phyloP scores from a whole-genome alignment of 2,113 vertebrate genomes.

The Perca schrenkii region DNA sequence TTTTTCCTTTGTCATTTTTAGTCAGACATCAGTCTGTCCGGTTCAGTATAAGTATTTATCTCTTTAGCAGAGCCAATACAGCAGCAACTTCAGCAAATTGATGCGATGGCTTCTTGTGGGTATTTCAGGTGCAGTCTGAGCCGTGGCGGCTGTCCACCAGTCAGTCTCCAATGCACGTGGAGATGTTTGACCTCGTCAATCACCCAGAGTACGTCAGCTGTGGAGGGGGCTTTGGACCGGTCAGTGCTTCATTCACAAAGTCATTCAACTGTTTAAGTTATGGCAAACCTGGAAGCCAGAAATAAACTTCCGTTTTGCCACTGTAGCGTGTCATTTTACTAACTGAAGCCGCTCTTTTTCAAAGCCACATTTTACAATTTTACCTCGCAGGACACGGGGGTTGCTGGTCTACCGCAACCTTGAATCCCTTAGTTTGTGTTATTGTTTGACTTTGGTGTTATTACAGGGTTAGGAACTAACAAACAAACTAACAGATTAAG shows the following conservation, averaged over 20 bases:
- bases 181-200: conserved; percentile 89
- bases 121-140: conserved; percentile 88
- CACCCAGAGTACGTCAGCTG: conserved; percentile 90
- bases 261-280: background rate
- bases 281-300: background rate
- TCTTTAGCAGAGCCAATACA: background rate
- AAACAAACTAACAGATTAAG: no score
- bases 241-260: conserved; percentile 73
- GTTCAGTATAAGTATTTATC: background rate
- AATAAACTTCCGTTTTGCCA: background rate
- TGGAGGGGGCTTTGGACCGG: conserved; percentile 94
- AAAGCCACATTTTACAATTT: no score
- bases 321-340: background rate
- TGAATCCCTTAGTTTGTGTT: no score
- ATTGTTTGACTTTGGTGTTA: no score
- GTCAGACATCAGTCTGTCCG: background rate
- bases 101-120: background rate
- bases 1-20: background rate
- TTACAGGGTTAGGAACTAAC: no score
- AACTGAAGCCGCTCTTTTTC: no score
- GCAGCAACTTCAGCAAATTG: background rate
- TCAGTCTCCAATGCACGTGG: conserved; percentile 88
- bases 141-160: conserved; percentile 92
- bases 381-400: no score
- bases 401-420: no score